These are phyloP conservation scores for Dendroctonus ponderosae DNA, from an alignment of 1,140 invertebrate species.

Conservation along the genomic window DNA sequence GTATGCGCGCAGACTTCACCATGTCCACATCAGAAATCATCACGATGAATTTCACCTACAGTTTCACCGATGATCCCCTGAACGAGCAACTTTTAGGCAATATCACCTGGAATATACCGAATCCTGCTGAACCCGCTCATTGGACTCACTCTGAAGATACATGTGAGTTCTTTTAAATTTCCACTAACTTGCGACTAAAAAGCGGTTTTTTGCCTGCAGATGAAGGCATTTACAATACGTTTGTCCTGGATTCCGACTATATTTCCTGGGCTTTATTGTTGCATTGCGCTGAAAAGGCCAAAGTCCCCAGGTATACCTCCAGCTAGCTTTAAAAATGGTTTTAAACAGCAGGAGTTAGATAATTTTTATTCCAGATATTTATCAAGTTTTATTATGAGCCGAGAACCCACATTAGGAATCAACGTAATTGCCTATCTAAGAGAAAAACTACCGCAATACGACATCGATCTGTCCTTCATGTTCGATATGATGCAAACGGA, in stretches of 20 bases:
- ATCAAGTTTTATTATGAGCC: slow-evolving; percentile 78
- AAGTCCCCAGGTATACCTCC: slow-evolving; percentile 58
- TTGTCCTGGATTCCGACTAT: slow-evolving; percentile 80
- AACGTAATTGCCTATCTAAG: slow-evolving; percentile 58
- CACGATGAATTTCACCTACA: slow-evolving; percentile 85
- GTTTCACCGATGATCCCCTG: slow-evolving; percentile 76
- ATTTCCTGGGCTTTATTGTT: slow-evolving; percentile 75
- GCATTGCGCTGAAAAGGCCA: slow-evolving; percentile 81
- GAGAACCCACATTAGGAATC: slow-evolving; percentile 58
- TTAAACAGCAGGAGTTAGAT: neutral
- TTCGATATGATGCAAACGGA: slow-evolving; percentile 75
- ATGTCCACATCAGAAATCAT: slow-evolving; percentile 52
- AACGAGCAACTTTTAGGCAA: slow-evolving; percentile 76
- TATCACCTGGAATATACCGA: slow-evolving; percentile 80
- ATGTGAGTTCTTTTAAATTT: slow-evolving; percentile 56
- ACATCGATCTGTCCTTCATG: slow-evolving; percentile 78
- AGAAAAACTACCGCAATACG: slow-evolving; percentile 67
- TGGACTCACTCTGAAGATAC: slow-evolving; percentile 82
- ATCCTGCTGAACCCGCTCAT: slow-evolving; percentile 69
- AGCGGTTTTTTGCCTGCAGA: slow-evolving; percentile 55
- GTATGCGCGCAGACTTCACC: slow-evolving; percentile 76
- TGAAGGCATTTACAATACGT: slow-evolving; percentile 86
- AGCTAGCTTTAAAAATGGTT: neutral
- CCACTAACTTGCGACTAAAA: neutral
- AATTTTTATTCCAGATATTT: slow-evolving; percentile 57